Evolutionary conservation across 2,113 vertebrate species (phyloP).

Genomic region (Dascyllus trimaculatus): DNA sequence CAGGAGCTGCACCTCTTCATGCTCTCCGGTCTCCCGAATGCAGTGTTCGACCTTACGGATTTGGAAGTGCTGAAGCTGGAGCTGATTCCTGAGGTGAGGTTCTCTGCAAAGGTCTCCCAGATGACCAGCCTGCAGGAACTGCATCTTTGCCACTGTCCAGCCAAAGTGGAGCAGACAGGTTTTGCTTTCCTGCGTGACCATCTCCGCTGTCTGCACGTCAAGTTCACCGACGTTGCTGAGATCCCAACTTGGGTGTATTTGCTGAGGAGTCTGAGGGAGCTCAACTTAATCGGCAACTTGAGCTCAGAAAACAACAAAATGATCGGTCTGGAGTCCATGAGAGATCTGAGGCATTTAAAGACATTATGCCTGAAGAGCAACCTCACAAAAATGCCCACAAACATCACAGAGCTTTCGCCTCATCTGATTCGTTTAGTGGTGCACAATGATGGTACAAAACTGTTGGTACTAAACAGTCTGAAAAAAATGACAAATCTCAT

Average conservation of each 20-base stretch:
- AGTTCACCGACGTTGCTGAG: conserved; percentile 96
- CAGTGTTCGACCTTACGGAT: conserved; percentile 95
- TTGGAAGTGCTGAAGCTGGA: conserved; percentile 95
- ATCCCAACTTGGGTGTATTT: conserved; percentile 97
- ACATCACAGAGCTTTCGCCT: conserved; percentile 94
- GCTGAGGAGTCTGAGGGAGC: conserved; percentile 92
- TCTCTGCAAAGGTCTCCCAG: conserved; percentile 95
- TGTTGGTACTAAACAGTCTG: conserved; percentile 95
- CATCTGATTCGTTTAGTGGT: conserved; percentile 94
- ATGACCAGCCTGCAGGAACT: conserved; percentile 96
- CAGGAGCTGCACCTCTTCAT: conserved; percentile 95
- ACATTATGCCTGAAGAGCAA: conserved; percentile 95
- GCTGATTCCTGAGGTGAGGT: conserved; percentile 95
- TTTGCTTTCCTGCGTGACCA: conserved; percentile 96
- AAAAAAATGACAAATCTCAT: conserved; percentile 97
- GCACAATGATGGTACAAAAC: conserved; percentile 97
- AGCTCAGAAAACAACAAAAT: conserved; percentile 99
- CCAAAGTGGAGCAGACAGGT: conserved; percentile 95
- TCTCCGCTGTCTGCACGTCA: conserved; percentile 95
- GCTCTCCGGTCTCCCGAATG: conserved; percentile 94
- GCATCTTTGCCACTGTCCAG: conserved; percentile 95
- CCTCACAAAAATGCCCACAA: conserved; percentile 96
- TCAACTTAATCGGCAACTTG: conserved; percentile 93
- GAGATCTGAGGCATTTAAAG: conserved; percentile 94
- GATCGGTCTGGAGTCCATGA: conserved; percentile 95